Evolutionary conservation across 2,113 vertebrate species (phyloP).

Genomic region (Phalacrocorax carbo): DNA sequence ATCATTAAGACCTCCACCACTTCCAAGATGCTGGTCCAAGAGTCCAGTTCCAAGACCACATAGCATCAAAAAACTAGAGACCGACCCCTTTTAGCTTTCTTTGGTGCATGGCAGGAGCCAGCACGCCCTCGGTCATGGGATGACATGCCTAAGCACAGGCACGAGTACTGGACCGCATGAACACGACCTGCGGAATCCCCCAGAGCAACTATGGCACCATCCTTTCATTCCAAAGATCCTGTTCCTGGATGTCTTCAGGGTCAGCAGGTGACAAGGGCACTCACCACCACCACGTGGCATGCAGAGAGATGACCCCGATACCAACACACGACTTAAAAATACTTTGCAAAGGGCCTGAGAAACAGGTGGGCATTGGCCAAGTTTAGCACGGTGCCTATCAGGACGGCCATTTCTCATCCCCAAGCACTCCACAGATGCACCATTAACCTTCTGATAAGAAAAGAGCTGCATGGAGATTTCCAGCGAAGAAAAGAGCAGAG

Average conservation of each 20-base stretch:
- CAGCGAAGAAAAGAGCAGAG: background rate
- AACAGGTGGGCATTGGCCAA: background rate
- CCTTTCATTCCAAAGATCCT: background rate
- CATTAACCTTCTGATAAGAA: background rate
- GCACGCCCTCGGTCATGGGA: rapidly evolving
- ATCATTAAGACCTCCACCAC: background rate
- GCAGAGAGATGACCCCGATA: background rate
- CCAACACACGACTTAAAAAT: background rate
- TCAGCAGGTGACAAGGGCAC: background rate
- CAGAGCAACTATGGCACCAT: background rate
- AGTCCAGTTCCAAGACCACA: background rate
- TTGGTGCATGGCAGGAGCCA: rapidly evolving
- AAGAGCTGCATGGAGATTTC: background rate
- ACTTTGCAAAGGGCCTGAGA: background rate
- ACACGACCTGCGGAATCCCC: background rate
- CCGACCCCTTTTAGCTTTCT: too few species aligned
- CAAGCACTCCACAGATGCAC: background rate
- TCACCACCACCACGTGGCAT: rapidly evolving
- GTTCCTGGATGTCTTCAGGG: background rate
- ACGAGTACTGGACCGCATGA: background rate
- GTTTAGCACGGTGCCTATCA: background rate
- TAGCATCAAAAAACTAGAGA: background rate
- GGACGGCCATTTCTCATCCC: background rate
- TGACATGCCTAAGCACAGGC: rapidly evolving
- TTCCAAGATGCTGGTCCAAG: background rate